Evolutionary conservation across 1,140 invertebrate genomes (phyloP), one percentile per base, ranked within the genome.

Genomic region (Augochlora pura): DNA sequence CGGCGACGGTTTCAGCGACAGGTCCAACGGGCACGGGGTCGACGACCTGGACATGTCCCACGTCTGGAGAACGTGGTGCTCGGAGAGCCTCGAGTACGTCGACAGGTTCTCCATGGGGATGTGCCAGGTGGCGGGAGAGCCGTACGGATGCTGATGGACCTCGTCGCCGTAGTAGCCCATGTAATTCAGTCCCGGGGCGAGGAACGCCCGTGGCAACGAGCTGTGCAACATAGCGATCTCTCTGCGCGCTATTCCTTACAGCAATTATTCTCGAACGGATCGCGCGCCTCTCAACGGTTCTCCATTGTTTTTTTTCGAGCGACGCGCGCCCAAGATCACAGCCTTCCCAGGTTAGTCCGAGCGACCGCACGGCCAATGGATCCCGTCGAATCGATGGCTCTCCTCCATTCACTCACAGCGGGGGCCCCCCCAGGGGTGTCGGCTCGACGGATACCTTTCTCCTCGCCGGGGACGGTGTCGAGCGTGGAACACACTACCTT

Each of bases 1-100:
- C 14, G 64, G 85, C n/a, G 67, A 66, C 1, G 92, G 85, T 65
- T 94, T 94, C 38, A 94, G 46, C 6, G 93, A 94, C 6, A 94
- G 71, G 67, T 94, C 94, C 67, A 94, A 79, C 0, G 93, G 93
- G 54, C 87, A 88, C 8, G 92, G 91, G 4, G 87, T 91, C 1
- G 84, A 62, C 0, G 88, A 75, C 4, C 86, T 76, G 16, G 83
- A 68, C 10, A 80, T 10, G 2, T 88, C 86, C 86, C 85, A 90
- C 0, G 81, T 57, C 4, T 78, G 87, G n/a, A 88, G 67, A 23
- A 80, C 76, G 67, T 87, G 88, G 10, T 65, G 70, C 0, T 82
- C 63, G 5, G 77, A 68, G 39, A 72, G 83, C 67, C 69, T 77
- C 57, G 76, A 80, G 46, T 84, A 89, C 8, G 49, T 75, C 57